These are phyloP conservation scores for Myopa testacea DNA, from an alignment of 2,888 invertebrate genomes.

Conservation along the genomic window DNA sequence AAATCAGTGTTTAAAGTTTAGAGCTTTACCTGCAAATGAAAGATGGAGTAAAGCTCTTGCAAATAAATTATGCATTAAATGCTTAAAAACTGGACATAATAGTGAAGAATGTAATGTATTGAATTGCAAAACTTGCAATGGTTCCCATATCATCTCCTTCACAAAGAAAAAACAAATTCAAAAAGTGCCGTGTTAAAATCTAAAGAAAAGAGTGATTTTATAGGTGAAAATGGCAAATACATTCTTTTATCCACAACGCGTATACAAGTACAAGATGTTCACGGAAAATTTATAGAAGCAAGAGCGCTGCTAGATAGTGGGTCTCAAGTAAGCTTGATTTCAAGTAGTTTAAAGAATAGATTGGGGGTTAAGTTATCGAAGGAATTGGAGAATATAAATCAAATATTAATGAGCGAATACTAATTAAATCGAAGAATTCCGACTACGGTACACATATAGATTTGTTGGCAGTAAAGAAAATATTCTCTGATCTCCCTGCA, in stretches of 20 bases:
- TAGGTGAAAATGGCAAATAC: background rate
- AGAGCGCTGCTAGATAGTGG: constrained; percentile 4
- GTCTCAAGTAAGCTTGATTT: constrained; percentile 5
- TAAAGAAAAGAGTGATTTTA: background rate
- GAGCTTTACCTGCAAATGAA: background rate
- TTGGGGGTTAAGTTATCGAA: background rate
- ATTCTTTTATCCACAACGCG: background rate
- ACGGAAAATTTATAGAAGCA: constrained; percentile 7
- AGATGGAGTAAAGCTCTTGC: background rate
- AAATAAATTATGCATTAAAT: background rate
- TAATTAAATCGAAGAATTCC: background rate
- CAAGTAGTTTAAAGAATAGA: background rate
- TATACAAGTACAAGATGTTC: background rate
- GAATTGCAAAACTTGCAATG: constrained; percentile 17
- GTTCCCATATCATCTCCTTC: background rate
- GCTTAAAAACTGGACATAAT: background rate
- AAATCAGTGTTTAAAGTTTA: background rate
- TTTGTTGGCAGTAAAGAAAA: background rate
- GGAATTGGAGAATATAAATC: background rate
- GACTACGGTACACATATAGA: background rate
- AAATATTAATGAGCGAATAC: background rate
- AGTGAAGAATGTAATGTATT: background rate
- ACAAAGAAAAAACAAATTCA: background rate
- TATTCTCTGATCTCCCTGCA: background rate
- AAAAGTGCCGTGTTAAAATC: constrained; percentile 12